These are phyloP conservation scores for Zoanthus solanderi DNA, from an alignment of 92 coral and sea anemone species.

Conservation along the genomic window DNA sequence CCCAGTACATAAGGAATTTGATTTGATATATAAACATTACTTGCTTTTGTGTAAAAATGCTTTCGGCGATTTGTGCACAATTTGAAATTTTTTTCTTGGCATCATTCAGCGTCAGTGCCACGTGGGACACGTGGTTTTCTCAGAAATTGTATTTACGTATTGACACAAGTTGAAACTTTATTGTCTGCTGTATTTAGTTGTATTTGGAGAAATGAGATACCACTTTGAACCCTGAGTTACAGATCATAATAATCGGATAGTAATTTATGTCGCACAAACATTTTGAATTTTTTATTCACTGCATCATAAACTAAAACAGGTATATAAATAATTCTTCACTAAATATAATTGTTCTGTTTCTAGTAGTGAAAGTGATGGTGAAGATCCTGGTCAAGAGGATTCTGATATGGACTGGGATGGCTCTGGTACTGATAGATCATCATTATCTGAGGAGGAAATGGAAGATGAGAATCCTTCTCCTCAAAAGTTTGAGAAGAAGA, in stretches of 20 bases:
- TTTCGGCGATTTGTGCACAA: constrained; percentile 18
- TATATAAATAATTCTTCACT: neutral
- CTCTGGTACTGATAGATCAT: neutral
- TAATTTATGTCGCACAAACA: neutral
- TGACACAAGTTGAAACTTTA: neutral
- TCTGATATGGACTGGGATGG: constrained; percentile 8
- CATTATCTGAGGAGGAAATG: constrained; percentile 21
- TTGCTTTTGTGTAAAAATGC: constrained; percentile 21
- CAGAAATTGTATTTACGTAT: constrained; percentile 25
- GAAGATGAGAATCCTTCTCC: constrained; percentile 6
- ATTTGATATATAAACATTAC: neutral
- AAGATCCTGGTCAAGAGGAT: constrained; percentile 8
- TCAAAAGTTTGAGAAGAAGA: neutral
- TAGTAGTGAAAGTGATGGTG: constrained; percentile 30
- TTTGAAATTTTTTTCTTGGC: neutral
- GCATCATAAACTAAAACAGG: constrained; percentile 13
- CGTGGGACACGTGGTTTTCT: constrained; percentile 14
- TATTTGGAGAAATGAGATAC: constrained; percentile 23
- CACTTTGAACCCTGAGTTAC: constrained; percentile 14
- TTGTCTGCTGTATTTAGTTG: constrained; percentile 4
- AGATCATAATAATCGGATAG: constrained; percentile 25
- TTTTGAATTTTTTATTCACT: constrained; percentile 8
- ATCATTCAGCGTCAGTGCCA: neutral
- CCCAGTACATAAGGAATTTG: neutral
- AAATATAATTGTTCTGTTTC: neutral